These are phyloP conservation scores for Perca schrenkii DNA, from an alignment of 2,113 vertebrate species.

Conservation along the genomic window DNA sequence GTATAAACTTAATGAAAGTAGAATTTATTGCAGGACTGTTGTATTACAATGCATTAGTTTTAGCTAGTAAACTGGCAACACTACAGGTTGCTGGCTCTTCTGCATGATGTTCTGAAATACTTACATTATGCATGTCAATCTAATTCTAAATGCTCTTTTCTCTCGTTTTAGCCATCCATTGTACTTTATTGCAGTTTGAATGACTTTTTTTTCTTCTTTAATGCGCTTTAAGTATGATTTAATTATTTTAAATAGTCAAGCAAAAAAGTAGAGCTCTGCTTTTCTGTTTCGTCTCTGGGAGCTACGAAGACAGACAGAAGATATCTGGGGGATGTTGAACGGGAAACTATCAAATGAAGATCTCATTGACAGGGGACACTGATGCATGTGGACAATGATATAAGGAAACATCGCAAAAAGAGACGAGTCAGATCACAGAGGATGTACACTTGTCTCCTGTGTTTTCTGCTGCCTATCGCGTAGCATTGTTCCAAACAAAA, in stretches of 20 bases:
- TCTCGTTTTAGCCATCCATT: not conserved
- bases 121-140: not conserved
- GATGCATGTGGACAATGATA: not conserved
- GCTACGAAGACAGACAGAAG: not conserved
- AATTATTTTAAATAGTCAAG: not conserved
- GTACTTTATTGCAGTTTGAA: not conserved
- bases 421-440: not conserved
- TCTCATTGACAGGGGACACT: not conserved
- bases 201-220: not conserved
- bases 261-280: not conserved
- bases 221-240: not conserved
- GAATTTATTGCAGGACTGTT: not conserved
- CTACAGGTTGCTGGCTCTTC: not conserved
- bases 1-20: not conserved
- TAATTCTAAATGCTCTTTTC: not conserved
- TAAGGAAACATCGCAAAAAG: not conserved
- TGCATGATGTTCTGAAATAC: not conserved
- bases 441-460: not conserved
- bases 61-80: not conserved
- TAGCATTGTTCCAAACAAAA: conserved; percentile 42
- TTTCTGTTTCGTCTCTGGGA: not conserved
- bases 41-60: not conserved
- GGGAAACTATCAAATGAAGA: not conserved
- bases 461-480: conserved; percentile 20
- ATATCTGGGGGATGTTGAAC: not conserved